Percentiles rank a stretch among this genome's conserved stretches.
Conservation (phyloP, 2,888 invertebrate genomes). For the Agrilus biguttatus region DNA sequence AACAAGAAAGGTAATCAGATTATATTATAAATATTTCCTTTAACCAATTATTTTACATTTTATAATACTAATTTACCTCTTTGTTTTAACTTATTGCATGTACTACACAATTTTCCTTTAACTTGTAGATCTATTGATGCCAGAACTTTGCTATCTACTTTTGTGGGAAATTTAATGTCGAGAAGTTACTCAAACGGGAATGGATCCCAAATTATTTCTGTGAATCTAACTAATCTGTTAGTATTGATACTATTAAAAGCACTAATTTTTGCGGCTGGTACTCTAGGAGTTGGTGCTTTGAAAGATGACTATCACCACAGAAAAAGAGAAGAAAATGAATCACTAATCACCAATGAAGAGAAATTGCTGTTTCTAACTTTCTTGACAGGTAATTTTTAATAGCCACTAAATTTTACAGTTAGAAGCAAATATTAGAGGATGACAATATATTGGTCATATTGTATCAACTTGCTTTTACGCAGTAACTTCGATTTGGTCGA, state of each 20-base stretch:
- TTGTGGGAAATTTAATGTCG: conserved; percentile 25
- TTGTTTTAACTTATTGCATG: too few species aligned
- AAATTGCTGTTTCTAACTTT: conserved; percentile 55
- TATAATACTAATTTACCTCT: too few species aligned
- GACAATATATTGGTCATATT: too few species aligned
- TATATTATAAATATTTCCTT: too few species aligned
- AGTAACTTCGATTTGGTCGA: too few species aligned
- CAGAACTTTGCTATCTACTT: conserved; percentile 21
- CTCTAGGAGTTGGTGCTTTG: conserved; percentile 60
- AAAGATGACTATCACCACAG: conserved; percentile 37
- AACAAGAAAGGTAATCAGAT: too few species aligned
- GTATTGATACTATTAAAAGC: conserved; percentile 69
- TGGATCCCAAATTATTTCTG: conserved; percentile 46
- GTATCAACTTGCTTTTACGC: too few species aligned
- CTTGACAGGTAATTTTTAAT: conserved; percentile 35
- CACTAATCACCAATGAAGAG: conserved; percentile 51
- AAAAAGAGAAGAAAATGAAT: conserved; percentile 38
- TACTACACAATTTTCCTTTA: too few species aligned
- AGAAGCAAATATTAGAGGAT: too few species aligned
- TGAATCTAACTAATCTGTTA: conserved; percentile 69
- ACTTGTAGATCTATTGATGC: conserved; percentile 26
- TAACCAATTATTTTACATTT: too few species aligned
- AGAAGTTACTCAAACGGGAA: conserved; percentile 17
- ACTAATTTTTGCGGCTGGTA: conserved; percentile 66
- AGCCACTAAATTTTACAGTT: too few species aligned